phyloP scores from a whole-genome alignment of 1,140 invertebrate species.

The Elysia chlorotica region DNA sequence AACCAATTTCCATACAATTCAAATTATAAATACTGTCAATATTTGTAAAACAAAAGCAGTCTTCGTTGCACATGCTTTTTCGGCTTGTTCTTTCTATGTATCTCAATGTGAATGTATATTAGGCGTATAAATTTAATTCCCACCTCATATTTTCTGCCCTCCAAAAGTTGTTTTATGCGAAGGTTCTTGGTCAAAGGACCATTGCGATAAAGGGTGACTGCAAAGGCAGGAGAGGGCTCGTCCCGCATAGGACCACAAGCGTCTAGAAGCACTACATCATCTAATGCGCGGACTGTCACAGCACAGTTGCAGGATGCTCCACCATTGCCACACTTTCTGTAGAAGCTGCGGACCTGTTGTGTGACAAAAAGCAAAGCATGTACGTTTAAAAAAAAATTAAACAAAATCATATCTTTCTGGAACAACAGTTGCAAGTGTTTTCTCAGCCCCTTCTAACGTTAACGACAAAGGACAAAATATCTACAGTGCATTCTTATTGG shows the following conservation, averaged over 20 bases:
- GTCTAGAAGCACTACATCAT: conserved; percentile 55
- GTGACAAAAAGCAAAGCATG: no score
- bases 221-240: conserved; percentile 6
- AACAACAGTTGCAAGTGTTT: no score
- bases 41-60: background rate
- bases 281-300: conserved; percentile 43
- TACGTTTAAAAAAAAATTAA: background rate
- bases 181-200: conserved; percentile 39
- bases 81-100: no score
- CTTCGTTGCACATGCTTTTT: no score
- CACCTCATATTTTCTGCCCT: conserved; percentile 38
- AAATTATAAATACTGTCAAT: no score
- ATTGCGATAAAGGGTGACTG: conserved; percentile 32
- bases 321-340: conserved; percentile 35
- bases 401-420: background rate
- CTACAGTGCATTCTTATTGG: no score
- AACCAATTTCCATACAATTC: no score
- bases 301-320: conserved; percentile 51
- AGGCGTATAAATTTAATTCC: no score
- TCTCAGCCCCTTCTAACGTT: no score
- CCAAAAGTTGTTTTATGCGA: conserved; percentile 26
- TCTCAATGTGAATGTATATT: no score
- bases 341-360: conserved; percentile 41
- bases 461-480: no score
- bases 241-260: conserved; percentile 32